These are phyloP conservation scores for Hymenochirus boettgeri DNA, from an alignment of 2,113 vertebrate genomes.

Conservation along the genomic window DNA sequence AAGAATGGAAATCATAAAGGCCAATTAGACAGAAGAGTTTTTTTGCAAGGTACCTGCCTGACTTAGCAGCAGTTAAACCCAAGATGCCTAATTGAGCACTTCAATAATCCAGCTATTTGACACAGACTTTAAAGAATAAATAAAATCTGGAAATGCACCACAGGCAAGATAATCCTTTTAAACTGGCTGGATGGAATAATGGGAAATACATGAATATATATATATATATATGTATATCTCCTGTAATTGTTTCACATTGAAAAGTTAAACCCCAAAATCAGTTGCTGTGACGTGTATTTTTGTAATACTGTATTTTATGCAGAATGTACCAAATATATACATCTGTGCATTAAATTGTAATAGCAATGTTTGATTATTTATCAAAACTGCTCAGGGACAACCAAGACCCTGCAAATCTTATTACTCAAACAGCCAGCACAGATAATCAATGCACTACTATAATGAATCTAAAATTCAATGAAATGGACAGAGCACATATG, in stretches of 20 bases:
- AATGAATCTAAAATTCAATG: slow-evolving; percentile 8
- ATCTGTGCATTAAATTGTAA: too few relatives aligned
- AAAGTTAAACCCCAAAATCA: not conserved
- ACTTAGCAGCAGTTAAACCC: slow-evolving; percentile 18
- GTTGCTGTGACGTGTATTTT: not conserved
- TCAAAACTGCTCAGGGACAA: not conserved
- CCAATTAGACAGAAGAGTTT: slow-evolving; percentile 33
- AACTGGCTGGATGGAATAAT: slow-evolving; percentile 4
- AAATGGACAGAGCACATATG: not conserved
- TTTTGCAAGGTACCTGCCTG: slow-evolving; percentile 26
- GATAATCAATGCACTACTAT: not conserved
- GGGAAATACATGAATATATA: slow-evolving; percentile 12
- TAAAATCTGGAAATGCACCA: slow-evolving; percentile 20
- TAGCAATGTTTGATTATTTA: not conserved
- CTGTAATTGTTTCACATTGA: not conserved
- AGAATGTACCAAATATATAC: not conserved
- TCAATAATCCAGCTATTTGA: slow-evolving; percentile 8
- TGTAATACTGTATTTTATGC: not conserved
- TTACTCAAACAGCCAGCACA: slow-evolving; percentile 2
- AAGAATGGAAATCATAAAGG: slow-evolving; percentile 29
- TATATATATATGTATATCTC: not conserved
- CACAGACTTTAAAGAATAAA: slow-evolving; percentile 8
- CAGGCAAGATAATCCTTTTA: slow-evolving; percentile 11
- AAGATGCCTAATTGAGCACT: slow-evolving; percentile 18
- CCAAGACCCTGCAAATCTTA: not conserved